phyloP scores from a whole-genome alignment of 1,140 invertebrate genomes.

The honey bee (Apis mellifera) region Amel_HAv3.1 CM009932.2:10941501-10942000 shows the following conservation, averaged over 20 bases:
- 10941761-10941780: conserved; percentile 78
- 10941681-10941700: conserved; percentile 79
- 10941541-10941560: conserved; percentile 74
- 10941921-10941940: conserved; percentile 73
- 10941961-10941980: conserved; percentile 37
- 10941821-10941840: conserved; percentile 28
- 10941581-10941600: conserved; percentile 31
- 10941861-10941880: conserved; percentile 79
- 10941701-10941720: conserved; percentile 73
- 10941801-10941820: conserved; percentile 52
- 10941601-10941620: no score
- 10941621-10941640: conserved; percentile 8
- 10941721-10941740: conserved; percentile 80
- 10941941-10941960: conserved; percentile 79
- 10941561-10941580: conserved; percentile 76
- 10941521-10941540: conserved; percentile 55
- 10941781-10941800: conserved; percentile 72
- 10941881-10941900: conserved; percentile 51
- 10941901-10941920: not conserved
- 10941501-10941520: conserved; percentile 63
- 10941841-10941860: conserved; percentile 35
- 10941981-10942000: not conserved
- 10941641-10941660: conserved; percentile 81
- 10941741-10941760: conserved; percentile 72
- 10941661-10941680: conserved; percentile 80